A percentile compares a stretch with the other conserved stretches of the same genome.
phyloP scores from a whole-genome alignment of 2,888 invertebrate genomes.

The Scaptomyza parva region DNA sequence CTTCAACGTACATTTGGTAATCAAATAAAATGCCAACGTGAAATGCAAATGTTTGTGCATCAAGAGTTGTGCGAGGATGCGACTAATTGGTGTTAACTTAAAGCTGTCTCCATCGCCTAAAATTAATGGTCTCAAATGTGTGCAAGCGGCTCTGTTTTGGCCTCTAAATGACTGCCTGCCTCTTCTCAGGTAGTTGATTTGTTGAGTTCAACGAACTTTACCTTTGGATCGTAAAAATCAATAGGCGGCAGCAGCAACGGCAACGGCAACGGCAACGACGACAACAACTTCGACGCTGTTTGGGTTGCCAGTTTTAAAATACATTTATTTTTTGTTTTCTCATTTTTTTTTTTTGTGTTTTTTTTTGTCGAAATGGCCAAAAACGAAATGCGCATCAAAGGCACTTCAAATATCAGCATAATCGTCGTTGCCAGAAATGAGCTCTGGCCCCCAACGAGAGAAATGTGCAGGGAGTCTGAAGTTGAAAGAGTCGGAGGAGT shows the following conservation, averaged over 20 bases:
- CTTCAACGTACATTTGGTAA: conserved; percentile 26
- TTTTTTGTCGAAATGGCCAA: conserved; percentile 42
- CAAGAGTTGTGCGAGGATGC: conserved; percentile 50
- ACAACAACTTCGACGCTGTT: background rate
- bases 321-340: conserved; percentile 36
- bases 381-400: conserved; percentile 74
- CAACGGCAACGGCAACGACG: background rate
- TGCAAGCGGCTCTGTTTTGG: background rate
- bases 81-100: conserved; percentile 75
- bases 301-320: conserved; percentile 62
- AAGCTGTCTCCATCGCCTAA: conserved; percentile 46
- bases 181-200: conserved; percentile 26
- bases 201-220: conserved; percentile 67
- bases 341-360: background rate
- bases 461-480: conserved; percentile 9
- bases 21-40: conserved; percentile 38
- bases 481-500: conserved; percentile 1
- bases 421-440: conserved; percentile 65
- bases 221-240: conserved; percentile 74
- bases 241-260: conserved; percentile 54
- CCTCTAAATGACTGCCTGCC: background rate
- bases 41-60: conserved; percentile 57
- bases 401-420: conserved; percentile 76
- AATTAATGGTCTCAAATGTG: conserved; percentile 49
- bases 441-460: conserved; percentile 20